These are phyloP conservation scores for Sebastolobus alascanus DNA, from an alignment of 2,797 vertebrate species.

Conservation along the genomic window DNA sequence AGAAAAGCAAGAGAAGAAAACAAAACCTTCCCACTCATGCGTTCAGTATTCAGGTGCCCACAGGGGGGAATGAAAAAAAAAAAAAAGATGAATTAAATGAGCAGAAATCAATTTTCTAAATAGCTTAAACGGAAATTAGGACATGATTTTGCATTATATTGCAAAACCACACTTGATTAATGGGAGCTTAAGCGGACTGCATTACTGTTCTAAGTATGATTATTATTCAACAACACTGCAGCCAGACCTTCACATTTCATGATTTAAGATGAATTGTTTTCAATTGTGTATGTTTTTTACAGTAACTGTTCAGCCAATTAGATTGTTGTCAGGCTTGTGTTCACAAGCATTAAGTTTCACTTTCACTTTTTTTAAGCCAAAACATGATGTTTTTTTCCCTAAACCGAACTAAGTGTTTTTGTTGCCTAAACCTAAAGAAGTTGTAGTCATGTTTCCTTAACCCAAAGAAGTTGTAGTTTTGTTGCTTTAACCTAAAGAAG, in stretches of 20 bases:
- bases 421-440: too few relatives aligned
- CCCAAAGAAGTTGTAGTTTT: too few relatives aligned
- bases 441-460: too few relatives aligned
- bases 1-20: conserved; percentile 1
- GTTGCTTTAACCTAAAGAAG: too few relatives aligned
- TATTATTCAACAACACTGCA: conserved; percentile 6
- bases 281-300: background rate
- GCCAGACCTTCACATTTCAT: background rate
- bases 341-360: too few relatives aligned
- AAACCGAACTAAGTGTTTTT: too few relatives aligned
- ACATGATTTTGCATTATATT: conserved; percentile 26
- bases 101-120: conserved; percentile 31
- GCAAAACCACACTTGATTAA: conserved; percentile 50
- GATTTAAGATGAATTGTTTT: conserved; percentile 1
- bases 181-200: conserved; percentile 9
- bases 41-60: conserved; percentile 7
- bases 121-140: conserved; percentile 27
- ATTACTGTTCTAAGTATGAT: conserved; percentile 5
- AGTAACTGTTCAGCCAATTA: background rate
- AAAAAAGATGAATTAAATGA: background rate
- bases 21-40: background rate
- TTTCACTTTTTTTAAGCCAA: too few relatives aligned
- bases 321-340: too few relatives aligned
- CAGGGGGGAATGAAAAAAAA: background rate
- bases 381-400: too few relatives aligned